Conservation (phyloP, 2,888 invertebrate species). For the Spialia ferax region DNA sequence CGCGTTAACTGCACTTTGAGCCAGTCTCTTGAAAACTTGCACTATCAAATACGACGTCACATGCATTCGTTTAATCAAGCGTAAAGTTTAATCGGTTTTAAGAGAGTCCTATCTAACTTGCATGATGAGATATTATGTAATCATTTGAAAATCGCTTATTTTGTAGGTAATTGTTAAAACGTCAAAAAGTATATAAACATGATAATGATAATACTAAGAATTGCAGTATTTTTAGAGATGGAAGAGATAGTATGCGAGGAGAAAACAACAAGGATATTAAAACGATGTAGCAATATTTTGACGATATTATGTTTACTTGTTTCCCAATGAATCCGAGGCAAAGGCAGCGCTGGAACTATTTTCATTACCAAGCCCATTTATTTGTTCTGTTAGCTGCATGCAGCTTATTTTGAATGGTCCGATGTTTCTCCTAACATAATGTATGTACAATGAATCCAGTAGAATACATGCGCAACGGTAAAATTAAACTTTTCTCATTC, state of each 20-base stretch:
- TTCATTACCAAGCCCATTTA: slow-evolving; percentile 60
- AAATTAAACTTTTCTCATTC: slow-evolving; percentile 39
- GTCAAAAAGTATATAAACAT: too few species aligned
- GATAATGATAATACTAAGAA: too few species aligned
- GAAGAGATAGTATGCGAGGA: neutral
- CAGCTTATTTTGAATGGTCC: slow-evolving; percentile 53
- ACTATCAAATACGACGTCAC: slow-evolving; percentile 34
- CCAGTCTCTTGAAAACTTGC: slow-evolving; percentile 9
- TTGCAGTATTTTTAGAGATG: neutral
- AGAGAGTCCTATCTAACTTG: slow-evolving; percentile 4
- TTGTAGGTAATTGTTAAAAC: too few species aligned
- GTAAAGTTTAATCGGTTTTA: slow-evolving; percentile 37
- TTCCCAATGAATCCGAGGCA: slow-evolving; percentile 22
- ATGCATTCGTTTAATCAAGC: slow-evolving; percentile 36
- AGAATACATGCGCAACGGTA: slow-evolving; percentile 20
- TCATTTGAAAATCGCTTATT: too few species aligned
- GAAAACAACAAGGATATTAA: neutral
- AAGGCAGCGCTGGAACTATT: slow-evolving; percentile 55
- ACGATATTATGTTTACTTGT: slow-evolving; percentile 27
- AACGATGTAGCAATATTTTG: slow-evolving; percentile 22
- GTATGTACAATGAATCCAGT: slow-evolving; percentile 54
- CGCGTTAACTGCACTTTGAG: slow-evolving; percentile 14
- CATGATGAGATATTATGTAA: too few species aligned
- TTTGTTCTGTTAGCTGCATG: slow-evolving; percentile 49
- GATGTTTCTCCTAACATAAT: slow-evolving; percentile 41